These are phyloP conservation scores for Pocillopora verrucosa DNA, from an alignment of 64 coral and sea anemone genomes.

Conservation along the genomic window DNA sequence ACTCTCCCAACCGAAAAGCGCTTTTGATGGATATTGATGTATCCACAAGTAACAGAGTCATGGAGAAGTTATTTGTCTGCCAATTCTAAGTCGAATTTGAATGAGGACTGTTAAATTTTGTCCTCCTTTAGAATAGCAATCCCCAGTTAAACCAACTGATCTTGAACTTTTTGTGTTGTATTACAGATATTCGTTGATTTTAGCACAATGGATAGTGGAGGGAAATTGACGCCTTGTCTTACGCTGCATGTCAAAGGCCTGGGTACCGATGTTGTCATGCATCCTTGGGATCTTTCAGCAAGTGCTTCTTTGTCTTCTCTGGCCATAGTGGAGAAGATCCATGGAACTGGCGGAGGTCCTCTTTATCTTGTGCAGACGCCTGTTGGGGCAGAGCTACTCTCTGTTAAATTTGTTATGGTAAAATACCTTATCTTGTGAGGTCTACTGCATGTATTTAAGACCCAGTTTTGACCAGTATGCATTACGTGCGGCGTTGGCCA, in stretches of 20 bases:
- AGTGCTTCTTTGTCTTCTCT: constrained; percentile 82
- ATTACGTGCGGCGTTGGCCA: no score
- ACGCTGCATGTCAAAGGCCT: constrained; percentile 60
- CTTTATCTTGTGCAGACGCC: constrained; percentile 84
- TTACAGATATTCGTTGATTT: constrained; percentile 70
- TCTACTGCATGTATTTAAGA: no score
- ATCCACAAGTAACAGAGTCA: no score
- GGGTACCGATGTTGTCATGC: constrained; percentile 75
- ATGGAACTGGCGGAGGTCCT: constrained; percentile 65
- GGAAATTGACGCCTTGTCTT: constrained; percentile 54
- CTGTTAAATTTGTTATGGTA: constrained; percentile 76
- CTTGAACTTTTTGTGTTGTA: neutral
- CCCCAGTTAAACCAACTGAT: neutral
- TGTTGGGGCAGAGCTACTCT: constrained; percentile 72
- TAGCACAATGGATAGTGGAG: constrained; percentile 44
- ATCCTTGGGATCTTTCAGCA: constrained; percentile 65
- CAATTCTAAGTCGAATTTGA: neutral
- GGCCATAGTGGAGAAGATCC: constrained; percentile 82
- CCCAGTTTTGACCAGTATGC: no score
- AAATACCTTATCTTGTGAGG: neutral
- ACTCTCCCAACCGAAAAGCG: no score
- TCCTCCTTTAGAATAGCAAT: neutral
- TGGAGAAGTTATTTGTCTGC: no score
- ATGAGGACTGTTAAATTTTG: neutral
- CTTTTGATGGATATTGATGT: no score